A percentile compares a stretch with the other conserved stretches of the same genome.
Conservation (phyloP, 2,113 vertebrate species). For the Gambusia affinis region DNA sequence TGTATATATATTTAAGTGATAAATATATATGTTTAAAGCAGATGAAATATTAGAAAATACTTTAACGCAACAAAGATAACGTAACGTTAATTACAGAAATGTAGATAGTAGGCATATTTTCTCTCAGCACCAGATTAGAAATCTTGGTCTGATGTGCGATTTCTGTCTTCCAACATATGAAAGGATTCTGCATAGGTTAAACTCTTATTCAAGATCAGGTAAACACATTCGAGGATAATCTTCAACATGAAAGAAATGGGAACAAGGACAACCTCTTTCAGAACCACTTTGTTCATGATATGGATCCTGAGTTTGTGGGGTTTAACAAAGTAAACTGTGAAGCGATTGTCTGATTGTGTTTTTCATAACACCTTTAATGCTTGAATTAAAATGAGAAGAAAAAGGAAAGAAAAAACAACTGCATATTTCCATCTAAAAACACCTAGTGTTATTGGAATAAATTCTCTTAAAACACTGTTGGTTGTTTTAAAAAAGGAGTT, state of each 20-base stretch:
- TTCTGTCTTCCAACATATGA: constrained; percentile 48
- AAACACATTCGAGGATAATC: constrained; percentile 46
- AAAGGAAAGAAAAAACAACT: background rate
- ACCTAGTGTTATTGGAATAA: background rate
- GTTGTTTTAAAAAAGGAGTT: background rate
- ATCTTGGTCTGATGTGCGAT: constrained; percentile 46
- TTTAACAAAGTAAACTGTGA: background rate
- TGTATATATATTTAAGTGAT: too few species aligned
- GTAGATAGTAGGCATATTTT: constrained; percentile 20
- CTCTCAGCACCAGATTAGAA: constrained; percentile 27
- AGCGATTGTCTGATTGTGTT: background rate
- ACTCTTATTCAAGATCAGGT: constrained; percentile 27
- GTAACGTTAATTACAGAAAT: constrained; percentile 25
- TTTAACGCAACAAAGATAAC: constrained; percentile 5
- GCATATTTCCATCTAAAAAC: background rate
- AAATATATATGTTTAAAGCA: too few species aligned
- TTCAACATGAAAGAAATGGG: background rate
- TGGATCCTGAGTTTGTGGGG: background rate
- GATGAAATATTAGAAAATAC: constrained; percentile 1
- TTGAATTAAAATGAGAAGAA: background rate
- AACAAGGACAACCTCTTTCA: constrained; percentile 6
- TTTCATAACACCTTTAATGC: background rate
- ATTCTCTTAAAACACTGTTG: background rate
- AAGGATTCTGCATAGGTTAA: constrained; percentile 41
- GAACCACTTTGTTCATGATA: constrained; percentile 10